phyloP scores from a whole-genome alignment of 30 jellyfish, hydroid and myxozoan genomes.

The Catostylus mosaicus region DNA sequence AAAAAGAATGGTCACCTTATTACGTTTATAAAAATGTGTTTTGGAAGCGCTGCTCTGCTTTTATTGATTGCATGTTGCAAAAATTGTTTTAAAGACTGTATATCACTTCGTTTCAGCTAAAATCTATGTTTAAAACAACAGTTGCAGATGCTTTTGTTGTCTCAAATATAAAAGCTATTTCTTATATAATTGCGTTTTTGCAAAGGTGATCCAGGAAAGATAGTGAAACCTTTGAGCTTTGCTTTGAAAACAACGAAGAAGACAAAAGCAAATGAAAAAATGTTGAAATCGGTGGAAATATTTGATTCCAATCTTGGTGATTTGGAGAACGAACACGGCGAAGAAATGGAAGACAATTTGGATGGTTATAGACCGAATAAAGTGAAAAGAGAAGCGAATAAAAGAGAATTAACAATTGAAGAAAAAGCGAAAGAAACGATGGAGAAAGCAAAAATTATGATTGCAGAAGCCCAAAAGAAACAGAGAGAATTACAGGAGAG shows the following conservation, averaged over 20 bases:
- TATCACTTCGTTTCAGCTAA: too few relatives aligned
- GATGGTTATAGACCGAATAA: constrained; percentile 74
- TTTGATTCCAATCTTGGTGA: constrained; percentile 23
- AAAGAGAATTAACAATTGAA: constrained; percentile 32
- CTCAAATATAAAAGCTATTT: too few relatives aligned
- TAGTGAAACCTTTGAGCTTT: constrained; percentile 65
- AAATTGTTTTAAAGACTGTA: too few relatives aligned
- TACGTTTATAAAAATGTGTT: too few relatives aligned
- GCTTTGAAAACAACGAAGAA: constrained; percentile 43
- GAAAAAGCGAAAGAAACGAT: constrained; percentile 51
- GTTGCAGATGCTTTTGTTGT: too few relatives aligned
- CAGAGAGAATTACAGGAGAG: constrained; percentile 20
- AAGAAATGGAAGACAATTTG: constrained; percentile 1
- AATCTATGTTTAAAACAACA: too few relatives aligned
- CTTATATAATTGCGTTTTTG: too few relatives aligned
- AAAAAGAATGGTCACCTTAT: too few relatives aligned
- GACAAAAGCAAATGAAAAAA: neutral
- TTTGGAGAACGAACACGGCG: constrained; percentile 27
- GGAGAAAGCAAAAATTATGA: constrained; percentile 65
- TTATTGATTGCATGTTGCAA: too few relatives aligned
- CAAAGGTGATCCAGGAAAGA: neutral
- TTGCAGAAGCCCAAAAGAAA: constrained; percentile 44
- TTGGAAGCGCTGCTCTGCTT: too few relatives aligned
- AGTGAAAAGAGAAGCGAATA: constrained; percentile 11
- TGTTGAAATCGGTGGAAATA: constrained; percentile 21